Evolutionary conservation across 2,888 invertebrate species (phyloP).

Genomic region (Melitaea athalia): DNA sequence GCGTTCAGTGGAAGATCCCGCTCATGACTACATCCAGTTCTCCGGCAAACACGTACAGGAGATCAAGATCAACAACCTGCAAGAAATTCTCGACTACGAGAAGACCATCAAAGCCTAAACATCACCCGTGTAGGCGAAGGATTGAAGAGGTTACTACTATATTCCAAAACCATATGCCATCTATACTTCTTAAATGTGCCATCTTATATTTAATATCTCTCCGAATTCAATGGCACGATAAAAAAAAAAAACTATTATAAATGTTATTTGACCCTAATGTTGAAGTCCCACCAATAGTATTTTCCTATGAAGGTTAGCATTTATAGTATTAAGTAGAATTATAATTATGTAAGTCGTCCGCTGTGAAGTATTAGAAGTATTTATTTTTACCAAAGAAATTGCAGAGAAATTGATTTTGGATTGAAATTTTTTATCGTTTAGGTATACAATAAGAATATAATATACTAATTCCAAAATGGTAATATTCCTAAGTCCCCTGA

Average conservation of each 20-base stretch:
- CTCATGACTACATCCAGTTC: slow-evolving; percentile 87
- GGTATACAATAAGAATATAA: background rate
- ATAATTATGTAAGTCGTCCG: background rate
- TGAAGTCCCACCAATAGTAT: background rate
- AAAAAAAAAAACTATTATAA: background rate
- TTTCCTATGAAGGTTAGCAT: background rate
- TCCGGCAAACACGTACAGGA: slow-evolving; percentile 89
- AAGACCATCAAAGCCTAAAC: slow-evolving; percentile 43
- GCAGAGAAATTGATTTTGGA: background rate
- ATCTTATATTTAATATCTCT: background rate
- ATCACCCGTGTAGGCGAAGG: background rate
- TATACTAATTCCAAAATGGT: background rate
- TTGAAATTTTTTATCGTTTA: background rate
- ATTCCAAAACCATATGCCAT: background rate
- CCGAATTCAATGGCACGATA: background rate
- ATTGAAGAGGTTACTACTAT: background rate
- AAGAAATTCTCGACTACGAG: slow-evolving; percentile 82
- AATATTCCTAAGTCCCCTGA: slow-evolving; percentile 1
- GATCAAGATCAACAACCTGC: slow-evolving; percentile 87
- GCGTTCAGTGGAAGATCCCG: slow-evolving; percentile 74
- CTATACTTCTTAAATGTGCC: background rate
- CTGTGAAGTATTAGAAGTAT: background rate
- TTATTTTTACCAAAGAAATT: background rate
- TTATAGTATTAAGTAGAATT: background rate
- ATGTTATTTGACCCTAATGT: background rate